Evolutionary conservation across 1,140 invertebrate genomes (phyloP).

Genomic region (Camponotus pennsylvanicus): DNA sequence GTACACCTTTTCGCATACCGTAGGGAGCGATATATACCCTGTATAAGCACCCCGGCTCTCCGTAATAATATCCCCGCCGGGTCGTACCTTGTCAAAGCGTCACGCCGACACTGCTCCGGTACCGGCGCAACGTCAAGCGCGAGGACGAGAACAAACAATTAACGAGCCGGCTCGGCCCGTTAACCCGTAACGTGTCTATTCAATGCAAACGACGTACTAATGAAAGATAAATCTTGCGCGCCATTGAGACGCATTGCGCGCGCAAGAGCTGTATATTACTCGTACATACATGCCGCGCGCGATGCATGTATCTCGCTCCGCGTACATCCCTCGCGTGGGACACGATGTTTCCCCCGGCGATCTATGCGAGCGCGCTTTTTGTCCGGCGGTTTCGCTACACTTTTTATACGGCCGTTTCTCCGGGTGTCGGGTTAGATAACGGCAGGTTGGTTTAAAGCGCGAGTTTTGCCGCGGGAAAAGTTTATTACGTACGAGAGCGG

Average conservation of each 20-base stretch:
- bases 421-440: slow-evolving; percentile 21
- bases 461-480: slow-evolving; percentile 8
- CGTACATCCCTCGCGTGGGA: slow-evolving; percentile 34
- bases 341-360: slow-evolving; percentile 26
- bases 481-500: slow-evolving; percentile 27
- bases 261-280: slow-evolving; percentile 46
- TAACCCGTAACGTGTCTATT: slow-evolving; percentile 79
- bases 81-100: slow-evolving; percentile 75
- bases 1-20: slow-evolving; percentile 78
- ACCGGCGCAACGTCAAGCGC: slow-evolving; percentile 27
- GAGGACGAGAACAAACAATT: slow-evolving; percentile 79
- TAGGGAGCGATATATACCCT: slow-evolving; percentile 35
- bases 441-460: slow-evolving; percentile 3
- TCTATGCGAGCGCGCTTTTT: neutral
- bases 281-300: neutral
- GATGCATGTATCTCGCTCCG: slow-evolving; percentile 4
- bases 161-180: slow-evolving; percentile 72
- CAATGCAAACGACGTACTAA: slow-evolving; percentile 80
- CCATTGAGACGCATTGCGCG: slow-evolving; percentile 52
- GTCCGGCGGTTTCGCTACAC: neutral
- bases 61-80: slow-evolving; percentile 68
- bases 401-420: slow-evolving; percentile 15
- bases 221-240: slow-evolving; percentile 80
- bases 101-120: slow-evolving; percentile 61
- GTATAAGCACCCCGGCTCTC: neutral